Conservation (phyloP, 2,797 vertebrate genomes). For the Alcedo quadribrachys region DNA sequence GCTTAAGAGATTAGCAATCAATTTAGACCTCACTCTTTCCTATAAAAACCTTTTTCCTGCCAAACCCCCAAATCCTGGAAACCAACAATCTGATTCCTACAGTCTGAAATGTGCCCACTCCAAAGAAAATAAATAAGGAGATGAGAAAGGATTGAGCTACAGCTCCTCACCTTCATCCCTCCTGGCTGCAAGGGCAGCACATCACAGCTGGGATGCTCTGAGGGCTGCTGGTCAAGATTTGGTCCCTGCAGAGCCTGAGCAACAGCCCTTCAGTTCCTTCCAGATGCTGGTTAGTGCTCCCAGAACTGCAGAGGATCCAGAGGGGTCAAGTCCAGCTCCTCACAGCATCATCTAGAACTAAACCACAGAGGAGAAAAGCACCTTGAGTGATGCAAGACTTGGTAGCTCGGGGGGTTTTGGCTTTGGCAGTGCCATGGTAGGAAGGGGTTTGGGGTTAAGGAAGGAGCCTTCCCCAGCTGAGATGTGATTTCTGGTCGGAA, state of each 20-base stretch:
- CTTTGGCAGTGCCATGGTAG: neutral
- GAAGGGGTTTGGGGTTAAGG: neutral
- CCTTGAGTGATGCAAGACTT: neutral
- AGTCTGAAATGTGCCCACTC: neutral
- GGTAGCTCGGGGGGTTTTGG: neutral
- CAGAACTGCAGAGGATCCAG: neutral
- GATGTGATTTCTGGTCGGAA: neutral
- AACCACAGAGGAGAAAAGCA: neutral
- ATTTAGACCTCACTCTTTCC: neutral
- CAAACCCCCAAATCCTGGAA: neutral
- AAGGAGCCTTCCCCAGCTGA: neutral
- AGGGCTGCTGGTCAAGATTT: fast-evolving
- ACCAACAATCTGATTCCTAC: neutral
- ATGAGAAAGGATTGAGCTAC: neutral
- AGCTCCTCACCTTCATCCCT: neutral
- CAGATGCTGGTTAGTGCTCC: neutral
- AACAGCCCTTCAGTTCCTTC: fast-evolving
- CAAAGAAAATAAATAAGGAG: neutral
- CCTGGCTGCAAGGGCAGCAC: neutral
- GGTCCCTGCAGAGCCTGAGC: neutral
- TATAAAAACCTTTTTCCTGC: neutral
- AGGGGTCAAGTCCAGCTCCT: neutral
- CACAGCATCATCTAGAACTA: neutral
- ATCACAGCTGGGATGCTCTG: neutral
- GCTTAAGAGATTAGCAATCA: neutral